Evolutionary conservation across 2,113 vertebrate species (phyloP).

Genomic region (Psilopogon haemacephalus): DNA sequence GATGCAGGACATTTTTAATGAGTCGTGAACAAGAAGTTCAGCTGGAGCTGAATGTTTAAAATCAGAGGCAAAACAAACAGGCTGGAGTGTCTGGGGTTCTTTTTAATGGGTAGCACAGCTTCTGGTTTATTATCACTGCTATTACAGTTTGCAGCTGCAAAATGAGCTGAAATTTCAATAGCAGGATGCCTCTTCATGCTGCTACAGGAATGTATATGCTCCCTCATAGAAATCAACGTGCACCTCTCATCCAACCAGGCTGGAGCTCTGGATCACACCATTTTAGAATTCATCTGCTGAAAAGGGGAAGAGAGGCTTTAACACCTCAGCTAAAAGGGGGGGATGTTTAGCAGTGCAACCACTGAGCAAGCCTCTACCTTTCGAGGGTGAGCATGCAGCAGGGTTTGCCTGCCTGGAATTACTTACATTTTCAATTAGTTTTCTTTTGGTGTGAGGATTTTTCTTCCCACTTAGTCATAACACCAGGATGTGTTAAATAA

Average conservation of each 20-base stretch:
- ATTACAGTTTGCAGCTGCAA: constrained; percentile 70
- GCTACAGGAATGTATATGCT: constrained; percentile 40
- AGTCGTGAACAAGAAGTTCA: constrained; percentile 52
- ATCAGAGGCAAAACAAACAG: constrained; percentile 60
- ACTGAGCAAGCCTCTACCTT: not conserved
- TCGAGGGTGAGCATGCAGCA: not conserved
- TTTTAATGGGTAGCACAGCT: constrained; percentile 70
- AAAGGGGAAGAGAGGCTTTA: constrained; percentile 11
- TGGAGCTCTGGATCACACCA: constrained; percentile 52
- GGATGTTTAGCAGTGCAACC: not conserved
- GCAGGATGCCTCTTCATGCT: constrained; percentile 63
- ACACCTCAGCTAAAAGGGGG: constrained; percentile 12
- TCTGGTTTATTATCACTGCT: constrained; percentile 68
- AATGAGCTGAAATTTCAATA: constrained; percentile 67
- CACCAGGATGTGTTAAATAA: constrained; percentile 53
- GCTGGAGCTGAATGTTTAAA: constrained; percentile 59
- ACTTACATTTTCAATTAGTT: constrained; percentile 28
- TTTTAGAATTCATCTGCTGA: constrained; percentile 24
- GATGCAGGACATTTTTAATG: constrained; percentile 42
- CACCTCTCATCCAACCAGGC: constrained; percentile 58
- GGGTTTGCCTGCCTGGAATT: constrained; percentile 10
- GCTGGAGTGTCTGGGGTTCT: constrained; percentile 53
- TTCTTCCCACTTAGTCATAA: constrained; percentile 46
- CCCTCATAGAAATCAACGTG: not conserved
- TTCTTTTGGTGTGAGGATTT: constrained; percentile 46